These are phyloP conservation scores for Scortum barcoo DNA, from an alignment of 2,113 vertebrate species.

Conservation along the genomic window DNA sequence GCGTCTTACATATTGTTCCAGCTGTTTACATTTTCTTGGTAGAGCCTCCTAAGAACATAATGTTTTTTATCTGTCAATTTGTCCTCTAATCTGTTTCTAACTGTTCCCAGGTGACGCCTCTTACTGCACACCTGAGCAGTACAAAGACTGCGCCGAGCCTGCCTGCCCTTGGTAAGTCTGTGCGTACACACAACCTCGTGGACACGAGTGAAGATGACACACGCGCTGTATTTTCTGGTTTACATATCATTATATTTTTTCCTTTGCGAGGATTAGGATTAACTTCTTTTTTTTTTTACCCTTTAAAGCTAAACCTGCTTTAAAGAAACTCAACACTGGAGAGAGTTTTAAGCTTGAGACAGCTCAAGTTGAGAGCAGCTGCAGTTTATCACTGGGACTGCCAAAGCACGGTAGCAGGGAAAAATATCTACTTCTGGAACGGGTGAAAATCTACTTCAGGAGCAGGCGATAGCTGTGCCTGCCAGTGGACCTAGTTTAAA, in stretches of 20 bases:
- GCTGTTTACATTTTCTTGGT: constrained; percentile 15
- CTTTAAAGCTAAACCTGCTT: constrained; percentile 51
- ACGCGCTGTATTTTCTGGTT: background rate
- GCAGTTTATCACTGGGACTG: background rate
- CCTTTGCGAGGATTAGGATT: constrained; percentile 27
- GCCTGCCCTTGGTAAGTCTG: constrained; percentile 93
- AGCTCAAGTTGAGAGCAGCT: constrained; percentile 13
- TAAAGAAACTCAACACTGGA: constrained; percentile 24
- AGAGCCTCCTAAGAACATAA: background rate
- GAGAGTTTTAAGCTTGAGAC: constrained; percentile 22
- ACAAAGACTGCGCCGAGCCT: constrained; percentile 98
- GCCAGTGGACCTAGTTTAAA: background rate
- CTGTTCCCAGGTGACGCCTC: constrained; percentile 90
- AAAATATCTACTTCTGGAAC: background rate
- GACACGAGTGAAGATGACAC: background rate
- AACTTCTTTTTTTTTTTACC: background rate
- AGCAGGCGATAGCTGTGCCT: no score
- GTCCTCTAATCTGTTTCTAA: constrained; percentile 59
- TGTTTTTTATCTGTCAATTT: background rate
- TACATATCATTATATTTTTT: constrained; percentile 29
- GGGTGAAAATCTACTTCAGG: background rate
- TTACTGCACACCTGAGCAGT: constrained; percentile 98
- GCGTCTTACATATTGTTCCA: constrained; percentile 8
- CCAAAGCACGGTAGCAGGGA: background rate
- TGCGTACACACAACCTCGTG: background rate